Conservation (phyloP, 2,797 vertebrate genomes). For the Ambastaia sidthimunki region DNA sequence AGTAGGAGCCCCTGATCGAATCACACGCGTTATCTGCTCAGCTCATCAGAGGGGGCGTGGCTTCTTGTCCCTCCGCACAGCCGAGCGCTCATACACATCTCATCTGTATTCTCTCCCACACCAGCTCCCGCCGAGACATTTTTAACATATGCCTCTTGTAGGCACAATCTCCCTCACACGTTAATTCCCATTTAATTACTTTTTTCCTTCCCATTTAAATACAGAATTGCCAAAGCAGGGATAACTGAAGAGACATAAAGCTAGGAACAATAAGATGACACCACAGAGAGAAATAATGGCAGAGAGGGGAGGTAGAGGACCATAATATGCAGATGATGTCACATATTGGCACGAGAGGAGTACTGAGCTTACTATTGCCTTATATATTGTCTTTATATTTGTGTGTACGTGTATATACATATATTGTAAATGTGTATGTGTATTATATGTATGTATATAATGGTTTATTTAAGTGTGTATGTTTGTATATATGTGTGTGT, state of each 20-base stretch:
- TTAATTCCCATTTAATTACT: slow-evolving; percentile 63
- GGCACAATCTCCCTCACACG: slow-evolving; percentile 51
- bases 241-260: slow-evolving; percentile 44
- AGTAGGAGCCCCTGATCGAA: slow-evolving; percentile 33
- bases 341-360: slow-evolving; percentile 2
- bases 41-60: slow-evolving; percentile 4
- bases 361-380: background rate
- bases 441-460: no score
- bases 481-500: no score
- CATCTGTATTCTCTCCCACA: slow-evolving; percentile 66
- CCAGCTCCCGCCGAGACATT: slow-evolving; percentile 45
- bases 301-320: slow-evolving; percentile 28
- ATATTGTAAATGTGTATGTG: background rate
- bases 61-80: background rate
- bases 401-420: background rate
- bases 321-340: slow-evolving; percentile 22
- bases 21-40: slow-evolving; percentile 31
- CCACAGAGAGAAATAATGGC: slow-evolving; percentile 37
- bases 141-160: slow-evolving; percentile 45
- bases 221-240: slow-evolving; percentile 42
- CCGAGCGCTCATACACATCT: slow-evolving; percentile 36
- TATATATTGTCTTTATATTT: background rate
- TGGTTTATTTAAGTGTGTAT: no score
- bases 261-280: slow-evolving; percentile 26
- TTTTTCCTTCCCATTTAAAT: slow-evolving; percentile 49